phyloP scores from a whole-genome alignment of 2,797 vertebrate species.

The Cryptoblepharus egeriae region DNA sequence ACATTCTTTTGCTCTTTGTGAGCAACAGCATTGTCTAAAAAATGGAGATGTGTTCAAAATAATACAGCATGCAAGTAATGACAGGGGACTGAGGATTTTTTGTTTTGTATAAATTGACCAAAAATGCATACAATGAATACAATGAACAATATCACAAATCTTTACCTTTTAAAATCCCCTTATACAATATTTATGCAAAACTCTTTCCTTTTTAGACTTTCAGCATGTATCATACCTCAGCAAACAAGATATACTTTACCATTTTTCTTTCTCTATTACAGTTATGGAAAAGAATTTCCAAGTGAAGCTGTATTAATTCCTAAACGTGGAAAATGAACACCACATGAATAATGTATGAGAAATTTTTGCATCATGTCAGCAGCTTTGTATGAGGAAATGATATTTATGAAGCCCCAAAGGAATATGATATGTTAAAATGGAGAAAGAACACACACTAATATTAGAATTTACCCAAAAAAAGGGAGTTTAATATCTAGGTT shows the following conservation, averaged over 20 bases:
- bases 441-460: constrained; percentile 20
- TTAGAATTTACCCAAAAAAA: constrained; percentile 24
- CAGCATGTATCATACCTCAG: constrained; percentile 4
- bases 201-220: constrained; percentile 1
- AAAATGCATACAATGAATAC: neutral
- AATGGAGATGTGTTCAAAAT: neutral
- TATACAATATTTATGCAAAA: neutral
- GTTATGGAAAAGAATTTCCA: constrained; percentile 44
- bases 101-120: neutral
- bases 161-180: neutral
- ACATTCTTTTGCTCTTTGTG: too few relatives aligned
- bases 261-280: constrained; percentile 12
- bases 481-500: neutral
- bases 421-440: constrained; percentile 63
- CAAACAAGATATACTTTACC: constrained; percentile 25
- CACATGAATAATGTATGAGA: constrained; percentile 89
- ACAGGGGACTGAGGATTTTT: neutral
- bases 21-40: too few relatives aligned
- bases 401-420: constrained; percentile 90
- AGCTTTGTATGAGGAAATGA: constrained; percentile 86
- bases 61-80: neutral
- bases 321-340: constrained; percentile 80
- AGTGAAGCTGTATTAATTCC: constrained; percentile 79
- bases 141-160: too few relatives aligned
- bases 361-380: constrained; percentile 87